A percentile compares a stretch with the other conserved stretches of the same genome.
These are phyloP conservation scores for Procambarus virginalis DNA, from an alignment of 1,140 invertebrate species.

Conservation along the genomic window DNA sequence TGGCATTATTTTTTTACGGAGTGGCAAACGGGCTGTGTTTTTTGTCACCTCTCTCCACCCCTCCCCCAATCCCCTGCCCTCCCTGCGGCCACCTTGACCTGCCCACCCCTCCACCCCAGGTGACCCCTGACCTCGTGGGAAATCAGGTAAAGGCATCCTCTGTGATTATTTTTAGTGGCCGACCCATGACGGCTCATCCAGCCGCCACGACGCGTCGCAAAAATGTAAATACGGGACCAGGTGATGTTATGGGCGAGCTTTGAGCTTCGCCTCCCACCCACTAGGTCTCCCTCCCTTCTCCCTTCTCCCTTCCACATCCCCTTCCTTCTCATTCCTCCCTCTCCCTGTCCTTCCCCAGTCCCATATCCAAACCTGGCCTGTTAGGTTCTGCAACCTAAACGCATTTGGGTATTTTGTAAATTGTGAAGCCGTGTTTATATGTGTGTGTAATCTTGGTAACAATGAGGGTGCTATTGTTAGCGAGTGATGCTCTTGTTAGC, in stretches of 20 bases:
- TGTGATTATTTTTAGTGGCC: constrained; percentile 36
- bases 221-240: constrained; percentile 11
- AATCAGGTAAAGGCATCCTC: constrained; percentile 33
- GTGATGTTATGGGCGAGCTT: not conserved
- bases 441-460: too few species aligned
- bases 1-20: not conserved
- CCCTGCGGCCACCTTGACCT: not conserved
- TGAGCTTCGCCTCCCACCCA: not conserved
- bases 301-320: too few species aligned
- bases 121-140: constrained; percentile 24
- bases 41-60: too few species aligned
- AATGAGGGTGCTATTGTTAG: too few species aligned
- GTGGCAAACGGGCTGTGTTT: not conserved
- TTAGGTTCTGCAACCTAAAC: too few species aligned
- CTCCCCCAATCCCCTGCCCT: not conserved
- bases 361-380: too few species aligned
- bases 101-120: not conserved
- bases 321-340: too few species aligned
- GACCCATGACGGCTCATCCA: constrained; percentile 21
- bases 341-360: too few species aligned
- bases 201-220: constrained; percentile 2
- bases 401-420: too few species aligned
- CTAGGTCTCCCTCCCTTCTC: too few species aligned
- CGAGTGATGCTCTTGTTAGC: too few species aligned
- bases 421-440: too few species aligned